phyloP scores from a whole-genome alignment of 2,888 invertebrate genomes.

The Torymus texanus region DNA sequence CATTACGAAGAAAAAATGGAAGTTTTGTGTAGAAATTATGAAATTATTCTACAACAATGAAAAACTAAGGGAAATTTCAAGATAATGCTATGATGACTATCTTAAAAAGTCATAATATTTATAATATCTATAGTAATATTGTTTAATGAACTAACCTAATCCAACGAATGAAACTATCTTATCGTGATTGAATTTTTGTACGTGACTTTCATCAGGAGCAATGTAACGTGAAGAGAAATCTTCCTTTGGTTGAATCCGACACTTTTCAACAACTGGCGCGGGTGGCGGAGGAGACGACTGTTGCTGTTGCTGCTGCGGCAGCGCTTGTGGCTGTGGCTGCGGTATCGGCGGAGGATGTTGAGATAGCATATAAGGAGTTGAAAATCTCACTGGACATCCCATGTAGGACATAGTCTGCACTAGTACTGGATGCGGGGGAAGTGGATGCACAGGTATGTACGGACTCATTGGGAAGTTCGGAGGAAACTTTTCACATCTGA shows the following conservation, averaged over 20 bases:
- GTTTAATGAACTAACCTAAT: conserved; percentile 76
- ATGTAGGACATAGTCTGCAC: conserved; percentile 67
- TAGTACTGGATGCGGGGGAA: conserved; percentile 64
- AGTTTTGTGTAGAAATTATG: too few species aligned
- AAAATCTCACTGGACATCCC: conserved; percentile 66
- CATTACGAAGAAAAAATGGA: too few species aligned
- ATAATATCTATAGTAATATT: background rate
- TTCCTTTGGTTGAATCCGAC: conserved; percentile 71
- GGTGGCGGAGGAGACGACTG: too few species aligned
- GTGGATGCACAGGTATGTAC: conserved; percentile 62
- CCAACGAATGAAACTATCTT: conserved; percentile 81
- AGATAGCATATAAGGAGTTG: conserved; percentile 61
- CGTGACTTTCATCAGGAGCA: conserved; percentile 72
- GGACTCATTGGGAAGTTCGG: conserved; percentile 63
- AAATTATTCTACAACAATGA: too few species aligned
- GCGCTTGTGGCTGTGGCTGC: too few species aligned
- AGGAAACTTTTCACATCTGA: conserved; percentile 63
- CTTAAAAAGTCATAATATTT: too few species aligned
- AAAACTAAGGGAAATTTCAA: too few species aligned
- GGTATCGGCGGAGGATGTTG: conserved; percentile 56
- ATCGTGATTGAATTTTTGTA: conserved; percentile 78
- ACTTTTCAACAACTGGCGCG: conserved; percentile 66
- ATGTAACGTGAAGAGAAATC: conserved; percentile 75
- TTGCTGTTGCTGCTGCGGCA: too few species aligned
- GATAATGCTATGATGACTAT: too few species aligned